Evolutionary conservation across 2,797 vertebrate species (phyloP).

Genomic region (Trichosurus vulpecula): DNA sequence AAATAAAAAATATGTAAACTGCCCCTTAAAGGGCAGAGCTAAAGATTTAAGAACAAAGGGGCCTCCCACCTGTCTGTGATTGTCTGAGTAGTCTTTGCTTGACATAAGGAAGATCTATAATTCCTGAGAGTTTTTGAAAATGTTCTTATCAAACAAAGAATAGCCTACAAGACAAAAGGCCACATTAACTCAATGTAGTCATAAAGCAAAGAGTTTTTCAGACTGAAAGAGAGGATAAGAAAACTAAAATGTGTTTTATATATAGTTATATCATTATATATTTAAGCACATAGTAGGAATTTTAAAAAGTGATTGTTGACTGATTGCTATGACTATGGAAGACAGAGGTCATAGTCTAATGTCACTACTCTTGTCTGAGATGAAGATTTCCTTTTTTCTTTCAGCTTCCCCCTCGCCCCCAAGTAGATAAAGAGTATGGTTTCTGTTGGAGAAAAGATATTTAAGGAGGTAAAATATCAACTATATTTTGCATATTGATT

Average conservation of each 20-base stretch:
- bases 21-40: not conserved
- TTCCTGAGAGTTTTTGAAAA: slow-evolving; percentile 6
- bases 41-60: not conserved
- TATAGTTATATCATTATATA: not conserved
- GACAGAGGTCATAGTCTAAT: not conserved
- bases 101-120: not conserved
- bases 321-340: not conserved
- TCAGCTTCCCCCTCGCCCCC: slow-evolving; percentile 70
- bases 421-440: slow-evolving; percentile 70
- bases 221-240: slow-evolving; percentile 13
- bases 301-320: not conserved
- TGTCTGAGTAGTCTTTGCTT: not conserved
- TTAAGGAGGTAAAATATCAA: slow-evolving; percentile 77
- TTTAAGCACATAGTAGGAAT: not conserved
- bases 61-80: not conserved
- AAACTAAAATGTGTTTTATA: not conserved
- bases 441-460: slow-evolving; percentile 71
- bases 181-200: not conserved
- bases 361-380: slow-evolving; percentile 54
- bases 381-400: slow-evolving; percentile 55
- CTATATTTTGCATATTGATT: not conserved
- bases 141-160: slow-evolving; percentile 25
- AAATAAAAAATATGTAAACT: not conserved
- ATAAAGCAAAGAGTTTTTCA: not conserved
- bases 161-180: slow-evolving; percentile 15